A percentile compares a stretch with the other conserved stretches of the same genome.
These are phyloP conservation scores for Neogale vison DNA, from an alignment of 2,113 vertebrate genomes.

Conservation along the genomic window DNA sequence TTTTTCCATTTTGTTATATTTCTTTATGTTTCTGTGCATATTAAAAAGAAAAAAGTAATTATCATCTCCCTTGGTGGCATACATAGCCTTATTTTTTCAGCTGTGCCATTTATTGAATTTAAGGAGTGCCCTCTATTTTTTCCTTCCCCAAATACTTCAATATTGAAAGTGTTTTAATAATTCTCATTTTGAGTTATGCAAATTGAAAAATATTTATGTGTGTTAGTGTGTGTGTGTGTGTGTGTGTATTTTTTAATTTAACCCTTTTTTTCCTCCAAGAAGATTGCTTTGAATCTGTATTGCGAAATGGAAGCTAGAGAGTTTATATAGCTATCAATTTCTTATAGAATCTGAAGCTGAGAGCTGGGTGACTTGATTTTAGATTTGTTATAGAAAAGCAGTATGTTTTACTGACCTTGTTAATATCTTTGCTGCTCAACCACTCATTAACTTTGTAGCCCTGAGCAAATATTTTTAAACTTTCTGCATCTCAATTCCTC, in stretches of 20 bases:
- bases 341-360: neutral
- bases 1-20: conserved; percentile 1
- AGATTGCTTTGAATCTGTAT: neutral
- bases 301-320: neutral
- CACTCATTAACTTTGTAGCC: neutral
- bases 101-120: conserved; percentile 32
- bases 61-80: conserved; percentile 52
- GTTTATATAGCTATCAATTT: neutral
- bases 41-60: conserved; percentile 62
- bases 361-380: neutral
- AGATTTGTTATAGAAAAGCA: neutral
- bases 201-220: neutral
- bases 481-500: neutral
- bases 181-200: neutral
- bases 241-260: neutral
- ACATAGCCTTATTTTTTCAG: neutral
- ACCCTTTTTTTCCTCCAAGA: neutral
- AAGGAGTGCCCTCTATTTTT: neutral
- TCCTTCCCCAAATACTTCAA: neutral
- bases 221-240: neutral
- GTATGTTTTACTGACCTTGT: neutral
- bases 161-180: neutral
- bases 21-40: conserved; percentile 24
- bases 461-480: neutral
- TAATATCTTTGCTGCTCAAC: neutral